These are phyloP conservation scores for Pangasius djambal DNA, from an alignment of 2,797 vertebrate genomes.

Conservation along the genomic window DNA sequence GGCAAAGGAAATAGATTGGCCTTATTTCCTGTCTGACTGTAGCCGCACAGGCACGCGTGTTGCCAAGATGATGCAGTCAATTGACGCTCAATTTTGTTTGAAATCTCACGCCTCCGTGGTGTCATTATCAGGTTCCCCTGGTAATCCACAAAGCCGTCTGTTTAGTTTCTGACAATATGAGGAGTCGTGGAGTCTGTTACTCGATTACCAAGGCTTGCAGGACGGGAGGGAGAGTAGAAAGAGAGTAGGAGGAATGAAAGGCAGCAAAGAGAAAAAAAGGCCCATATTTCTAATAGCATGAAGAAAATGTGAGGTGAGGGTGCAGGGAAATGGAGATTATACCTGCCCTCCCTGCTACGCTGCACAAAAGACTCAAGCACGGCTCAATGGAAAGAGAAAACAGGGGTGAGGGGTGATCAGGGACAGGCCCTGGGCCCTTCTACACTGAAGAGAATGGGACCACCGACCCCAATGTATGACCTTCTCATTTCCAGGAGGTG, in stretches of 20 bases:
- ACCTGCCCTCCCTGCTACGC: conserved; percentile 57
- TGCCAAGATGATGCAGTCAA: conserved; percentile 76
- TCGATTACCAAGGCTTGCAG: conserved; percentile 68
- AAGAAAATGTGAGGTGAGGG: conserved; percentile 55
- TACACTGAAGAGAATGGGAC: conserved; percentile 77
- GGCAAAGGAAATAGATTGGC: conserved; percentile 77
- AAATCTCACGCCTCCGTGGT: conserved; percentile 78
- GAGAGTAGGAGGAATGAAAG: conserved; percentile 63
- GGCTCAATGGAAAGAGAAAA: conserved; percentile 42
- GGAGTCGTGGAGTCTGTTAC: conserved; percentile 71
- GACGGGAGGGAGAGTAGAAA: conserved; percentile 72
- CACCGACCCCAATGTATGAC: conserved; percentile 74
- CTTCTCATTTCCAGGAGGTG: conserved; percentile 79
- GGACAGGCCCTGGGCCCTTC: conserved; percentile 53
- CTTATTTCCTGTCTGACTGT: conserved; percentile 77
- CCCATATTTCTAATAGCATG: conserved; percentile 59
- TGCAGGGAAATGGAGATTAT: conserved; percentile 63
- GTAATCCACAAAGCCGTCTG: conserved; percentile 79
- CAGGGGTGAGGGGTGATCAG: conserved; percentile 8
- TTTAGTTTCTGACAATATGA: conserved; percentile 78
- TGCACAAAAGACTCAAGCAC: conserved; percentile 50
- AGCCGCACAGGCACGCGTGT: conserved; percentile 66
- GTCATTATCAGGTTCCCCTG: conserved; percentile 79
- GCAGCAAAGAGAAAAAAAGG: conserved; percentile 51
- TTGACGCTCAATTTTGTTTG: conserved; percentile 82